Base-by-base conservation (phyloP, 2,113 vertebrate species). In the Puntigrus tetrazona region DNA sequence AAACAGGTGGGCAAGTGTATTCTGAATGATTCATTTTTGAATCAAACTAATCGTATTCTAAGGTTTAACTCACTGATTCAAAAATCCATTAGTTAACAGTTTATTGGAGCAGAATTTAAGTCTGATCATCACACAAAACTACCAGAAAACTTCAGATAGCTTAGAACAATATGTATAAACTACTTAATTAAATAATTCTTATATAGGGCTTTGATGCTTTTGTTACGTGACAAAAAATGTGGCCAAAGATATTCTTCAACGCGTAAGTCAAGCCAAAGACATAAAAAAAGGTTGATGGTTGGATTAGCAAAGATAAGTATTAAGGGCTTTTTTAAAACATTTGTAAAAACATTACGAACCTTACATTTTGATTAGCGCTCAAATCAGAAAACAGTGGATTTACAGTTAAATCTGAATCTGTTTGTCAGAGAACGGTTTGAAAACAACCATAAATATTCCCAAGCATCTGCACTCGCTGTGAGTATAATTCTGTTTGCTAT, bases 401-500 rank as follows among this genome's bases (percentile, higher is more conserved):
- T 55, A 8, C 41, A 34, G 14, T 18, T 20, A 6, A 43, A 41
- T 63, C 38, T 43, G 9, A 78, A 61, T 9, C 6, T 41, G n/a
- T 78, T 61, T 10, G 61, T 27, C 36, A 9, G 20, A n/a, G 22
- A 38, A 78, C 4, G 6, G 75, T 38, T 43, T 27, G 29, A 45
- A 45, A 7, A 65, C 20, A 14, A 45, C 9, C 41, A 61, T 80
- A 31, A 13, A 80, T 80, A 67, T 67, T 80, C 59, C 59, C 27
- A 13, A 31, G 34, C 61, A 80, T 82, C 65, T 70, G 80, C 2
- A 0, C 29, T 55, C 45, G 27, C 31, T 36, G 47, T 63, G 27
- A 22, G 22, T 83, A 61, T 31, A 27, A 31, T 25, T 73, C 65
- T 55, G 18, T 82, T 73, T 86, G 22, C 25, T 73, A 41, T 78